These are phyloP conservation scores for Lamellibrachia luymesi DNA, from an alignment of 1,140 invertebrate species.

Conservation along the genomic window DNA sequence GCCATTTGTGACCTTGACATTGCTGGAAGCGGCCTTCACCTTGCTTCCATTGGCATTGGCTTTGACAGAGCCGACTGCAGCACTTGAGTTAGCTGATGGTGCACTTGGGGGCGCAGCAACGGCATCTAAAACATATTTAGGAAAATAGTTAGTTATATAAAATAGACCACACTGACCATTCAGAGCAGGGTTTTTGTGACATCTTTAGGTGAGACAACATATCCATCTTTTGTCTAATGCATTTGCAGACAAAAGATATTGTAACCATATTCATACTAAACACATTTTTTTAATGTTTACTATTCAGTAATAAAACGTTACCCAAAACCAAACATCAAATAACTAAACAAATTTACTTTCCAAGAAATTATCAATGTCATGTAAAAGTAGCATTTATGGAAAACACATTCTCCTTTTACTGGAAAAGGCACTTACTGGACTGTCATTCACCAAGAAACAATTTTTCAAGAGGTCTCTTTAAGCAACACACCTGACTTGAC, in stretches of 20 bases:
- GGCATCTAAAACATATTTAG: neutral
- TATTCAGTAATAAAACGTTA: too few species aligned
- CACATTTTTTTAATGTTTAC: too few species aligned
- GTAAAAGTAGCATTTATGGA: neutral
- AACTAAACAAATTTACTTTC: neutral
- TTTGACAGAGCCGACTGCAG: neutral
- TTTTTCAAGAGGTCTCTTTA: neutral
- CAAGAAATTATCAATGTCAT: neutral
- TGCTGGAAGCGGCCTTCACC: neutral
- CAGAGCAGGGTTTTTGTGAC: too few species aligned
- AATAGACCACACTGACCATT: too few species aligned
- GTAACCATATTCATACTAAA: neutral
- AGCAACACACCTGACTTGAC: constrained; percentile 37
- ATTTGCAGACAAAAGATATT: neutral
- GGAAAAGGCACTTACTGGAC: neutral
- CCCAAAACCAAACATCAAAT: too few species aligned
- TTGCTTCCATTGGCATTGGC: neutral
- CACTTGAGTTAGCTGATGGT: neutral
- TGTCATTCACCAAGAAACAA: neutral
- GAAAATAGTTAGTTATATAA: too few species aligned
- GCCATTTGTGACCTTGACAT: neutral
- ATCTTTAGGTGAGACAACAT: too few species aligned
- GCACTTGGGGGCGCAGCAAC: neutral
- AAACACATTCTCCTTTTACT: neutral
- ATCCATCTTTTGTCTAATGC: neutral